These are phyloP conservation scores for Progne subis DNA, from an alignment of 2,113 vertebrate species.

Conservation along the genomic window DNA sequence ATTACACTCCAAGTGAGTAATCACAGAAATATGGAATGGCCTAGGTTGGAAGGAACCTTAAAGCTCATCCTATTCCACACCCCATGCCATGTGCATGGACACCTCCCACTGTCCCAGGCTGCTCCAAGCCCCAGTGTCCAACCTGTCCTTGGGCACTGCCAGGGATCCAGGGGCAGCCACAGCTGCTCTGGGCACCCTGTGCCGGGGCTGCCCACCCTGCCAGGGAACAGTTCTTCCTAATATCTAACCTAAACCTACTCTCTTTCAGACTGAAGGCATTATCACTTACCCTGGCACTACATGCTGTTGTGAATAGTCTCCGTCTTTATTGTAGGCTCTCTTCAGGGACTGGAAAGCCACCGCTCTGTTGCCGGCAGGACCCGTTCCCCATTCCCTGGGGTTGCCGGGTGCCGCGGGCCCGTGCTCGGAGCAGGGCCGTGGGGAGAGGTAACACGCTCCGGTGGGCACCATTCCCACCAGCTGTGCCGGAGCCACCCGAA, in stretches of 20 bases:
- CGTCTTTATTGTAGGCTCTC: not conserved
- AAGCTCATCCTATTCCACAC: too few relatives aligned
- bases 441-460: too few relatives aligned
- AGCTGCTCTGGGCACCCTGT: not conserved
- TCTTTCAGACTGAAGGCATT: not conserved
- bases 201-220: not conserved
- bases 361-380: not conserved
- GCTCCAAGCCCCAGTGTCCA: not conserved
- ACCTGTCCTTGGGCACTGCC: not conserved
- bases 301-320: not conserved
- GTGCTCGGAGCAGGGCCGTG: too few relatives aligned
- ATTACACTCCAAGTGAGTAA: not conserved
- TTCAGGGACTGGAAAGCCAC: not conserved
- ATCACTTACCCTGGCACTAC: not conserved
- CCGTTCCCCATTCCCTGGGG: too few relatives aligned
- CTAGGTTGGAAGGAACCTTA: not conserved
- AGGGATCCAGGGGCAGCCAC: not conserved
- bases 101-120: fast-evolving
- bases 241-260: not conserved
- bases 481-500: fast-evolving
- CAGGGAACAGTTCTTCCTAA: not conserved
- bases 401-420: not conserved
- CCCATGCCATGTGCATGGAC: not conserved
- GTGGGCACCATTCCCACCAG: too few relatives aligned
- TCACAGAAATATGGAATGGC: not conserved